These are phyloP conservation scores for Lithobates pipiens DNA, from an alignment of 2,797 vertebrate genomes.

Conservation along the genomic window DNA sequence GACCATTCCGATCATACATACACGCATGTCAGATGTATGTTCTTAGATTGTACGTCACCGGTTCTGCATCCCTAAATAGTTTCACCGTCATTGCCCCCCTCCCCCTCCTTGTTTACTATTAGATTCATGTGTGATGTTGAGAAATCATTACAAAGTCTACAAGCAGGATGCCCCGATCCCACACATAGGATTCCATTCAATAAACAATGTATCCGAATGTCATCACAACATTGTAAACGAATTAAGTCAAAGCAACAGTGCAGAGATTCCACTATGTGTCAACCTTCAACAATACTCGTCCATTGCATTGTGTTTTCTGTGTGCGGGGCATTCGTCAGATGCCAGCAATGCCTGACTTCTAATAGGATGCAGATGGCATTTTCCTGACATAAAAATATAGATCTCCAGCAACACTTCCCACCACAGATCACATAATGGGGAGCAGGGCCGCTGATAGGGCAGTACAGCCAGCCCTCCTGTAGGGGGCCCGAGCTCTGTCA, in stretches of 20 bases:
- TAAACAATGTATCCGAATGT: not conserved
- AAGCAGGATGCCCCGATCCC: not conserved
- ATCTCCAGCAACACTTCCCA: no score
- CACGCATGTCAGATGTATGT: no score
- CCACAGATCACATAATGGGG: no score
- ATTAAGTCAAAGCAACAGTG: not conserved
- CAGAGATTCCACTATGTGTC: not conserved
- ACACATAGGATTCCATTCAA: not conserved
- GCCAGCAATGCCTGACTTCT: not conserved
- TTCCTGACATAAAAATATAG: no score
- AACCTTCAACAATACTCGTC: not conserved
- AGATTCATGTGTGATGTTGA: constrained; percentile 13
- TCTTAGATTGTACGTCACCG: no score
- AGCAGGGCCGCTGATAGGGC: no score
- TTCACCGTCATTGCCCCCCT: not conserved
- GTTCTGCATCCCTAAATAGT: not conserved
- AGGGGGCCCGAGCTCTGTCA: no score
- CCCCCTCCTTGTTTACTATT: not conserved
- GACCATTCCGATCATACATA: no score
- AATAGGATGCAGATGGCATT: no score
- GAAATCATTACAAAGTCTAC: constrained; percentile 35
- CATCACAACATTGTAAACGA: constrained; percentile 28
- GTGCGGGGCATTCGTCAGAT: not conserved
- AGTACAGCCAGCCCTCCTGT: no score
- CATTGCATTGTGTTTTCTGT: not conserved